Base-by-base conservation (phyloP, 2,113 vertebrate species). In the Cranoglanis bouderius region DNA sequence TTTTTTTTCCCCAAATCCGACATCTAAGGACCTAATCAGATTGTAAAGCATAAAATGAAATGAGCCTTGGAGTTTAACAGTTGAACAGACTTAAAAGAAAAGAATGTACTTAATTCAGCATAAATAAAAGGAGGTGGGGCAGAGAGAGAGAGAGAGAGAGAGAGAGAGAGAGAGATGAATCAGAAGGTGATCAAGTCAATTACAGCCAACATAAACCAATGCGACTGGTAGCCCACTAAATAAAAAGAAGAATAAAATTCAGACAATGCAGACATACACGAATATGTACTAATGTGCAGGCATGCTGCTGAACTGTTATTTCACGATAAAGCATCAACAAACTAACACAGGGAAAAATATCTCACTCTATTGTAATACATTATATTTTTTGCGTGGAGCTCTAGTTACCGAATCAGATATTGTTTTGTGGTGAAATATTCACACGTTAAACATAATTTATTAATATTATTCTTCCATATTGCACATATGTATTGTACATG, bases 61-160 rank as follows among this genome's bases (percentile, higher is more conserved):
- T 63, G 78, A 87, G 78, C 40, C 43, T 49, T 80, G 55, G 19
- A 86, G 72, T 49, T 32, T 51, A 80, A 80, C 57, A 51, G 74
- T n/a, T 49, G 46, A 80, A 80, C 74, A 38, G 75, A 87, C 57
- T 63, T 49, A 53, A 63, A 78, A 87, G 38, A 59, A 85, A 85
- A 59, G 43, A 43, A 29, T 57, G 51, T 35, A 80, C 59, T 88
- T 88, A 88, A 88, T 67, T 63, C 55, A 77, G 67, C 65, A 51
- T 63, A 49, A 70, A 75, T 18, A 29, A 75, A 43, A 26, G 21
- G n/a, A 87, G 12, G 35, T 70, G 78, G 43, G 21, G 26, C 3
- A 75, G 38, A 29, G 5, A n/a, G 0, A 16, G 26, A 78, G 26
- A 78, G 74, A 13, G 2, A 67, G 65, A 32, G 29, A 32, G 65